Percentiles rank a stretch among this genome's conserved stretches.
Conservation (phyloP, 2,797 vertebrate species). For the Pipistrellus pipistrellus region DNA sequence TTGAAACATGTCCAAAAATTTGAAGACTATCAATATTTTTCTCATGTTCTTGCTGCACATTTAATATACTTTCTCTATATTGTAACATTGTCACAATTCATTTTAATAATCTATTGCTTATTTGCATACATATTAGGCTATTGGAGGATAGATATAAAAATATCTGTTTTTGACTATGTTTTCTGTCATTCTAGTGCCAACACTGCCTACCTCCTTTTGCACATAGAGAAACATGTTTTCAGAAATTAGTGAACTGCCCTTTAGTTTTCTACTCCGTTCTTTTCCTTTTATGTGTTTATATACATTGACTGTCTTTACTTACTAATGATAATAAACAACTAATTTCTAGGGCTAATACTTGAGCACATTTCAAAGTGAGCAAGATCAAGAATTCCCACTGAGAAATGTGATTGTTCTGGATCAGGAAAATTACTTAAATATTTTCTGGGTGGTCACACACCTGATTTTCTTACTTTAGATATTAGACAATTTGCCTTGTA, state of each 20-base stretch:
- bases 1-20: not conserved
- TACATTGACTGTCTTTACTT: not conserved
- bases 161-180: not conserved
- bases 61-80: not conserved
- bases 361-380: not conserved
- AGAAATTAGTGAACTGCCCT: not conserved
- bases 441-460: not conserved
- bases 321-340: not conserved
- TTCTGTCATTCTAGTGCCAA: not conserved
- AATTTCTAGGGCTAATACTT: not conserved
- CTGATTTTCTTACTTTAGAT: not conserved
- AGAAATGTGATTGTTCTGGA: not conserved
- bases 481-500: not conserved
- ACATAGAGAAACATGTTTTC: not conserved
- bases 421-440: not conserved
- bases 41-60: not conserved
- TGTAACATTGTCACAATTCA: not conserved
- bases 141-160: not conserved
- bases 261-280: not conserved
- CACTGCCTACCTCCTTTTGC: not conserved
- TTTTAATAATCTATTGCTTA: not conserved
- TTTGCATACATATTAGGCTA: not conserved
- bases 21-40: not conserved
- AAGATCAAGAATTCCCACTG: not conserved
- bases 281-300: not conserved